These are phyloP conservation scores for Leuciscus waleckii DNA, from an alignment of 2,797 vertebrate species.

Conservation along the genomic window DNA sequence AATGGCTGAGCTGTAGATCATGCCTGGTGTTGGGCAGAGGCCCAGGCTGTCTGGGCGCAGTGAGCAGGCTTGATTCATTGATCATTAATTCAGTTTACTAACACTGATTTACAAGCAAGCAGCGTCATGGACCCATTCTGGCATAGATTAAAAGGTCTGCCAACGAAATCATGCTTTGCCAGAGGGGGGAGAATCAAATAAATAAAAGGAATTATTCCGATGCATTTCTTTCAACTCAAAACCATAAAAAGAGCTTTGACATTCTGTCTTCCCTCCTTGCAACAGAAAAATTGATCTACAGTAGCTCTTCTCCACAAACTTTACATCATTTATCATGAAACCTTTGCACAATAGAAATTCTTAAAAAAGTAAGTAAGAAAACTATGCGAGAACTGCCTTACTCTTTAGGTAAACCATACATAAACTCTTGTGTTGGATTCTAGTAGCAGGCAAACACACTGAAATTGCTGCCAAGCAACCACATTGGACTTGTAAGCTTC, in stretches of 20 bases:
- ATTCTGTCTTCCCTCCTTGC: slow-evolving; percentile 33
- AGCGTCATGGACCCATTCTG: slow-evolving; percentile 57
- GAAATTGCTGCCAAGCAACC: slow-evolving; percentile 34
- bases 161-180: slow-evolving; percentile 57
- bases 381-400: background rate
- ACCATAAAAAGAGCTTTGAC: slow-evolving; percentile 52
- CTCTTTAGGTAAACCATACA: background rate
- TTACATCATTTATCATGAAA: background rate
- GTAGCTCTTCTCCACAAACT: slow-evolving; percentile 25
- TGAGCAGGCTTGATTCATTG: slow-evolving; percentile 59
- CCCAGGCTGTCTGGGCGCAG: slow-evolving; percentile 57
- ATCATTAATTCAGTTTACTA: slow-evolving; percentile 67
- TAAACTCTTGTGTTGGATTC: background rate
- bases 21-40: slow-evolving; percentile 53
- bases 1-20: slow-evolving; percentile 51
- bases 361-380: background rate
- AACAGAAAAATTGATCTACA: slow-evolving; percentile 30
- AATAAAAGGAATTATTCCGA: slow-evolving; percentile 57
- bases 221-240: slow-evolving; percentile 54
- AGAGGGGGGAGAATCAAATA: slow-evolving; percentile 27
- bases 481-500: slow-evolving; percentile 39
- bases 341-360: slow-evolving; percentile 6
- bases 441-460: background rate
- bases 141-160: slow-evolving; percentile 65
- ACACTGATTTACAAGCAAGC: slow-evolving; percentile 63